A percentile compares a stretch with the other conserved stretches of the same genome.
phyloP scores from a whole-genome alignment of 2,113 vertebrate genomes.

The Seriola rivoliana region DNA sequence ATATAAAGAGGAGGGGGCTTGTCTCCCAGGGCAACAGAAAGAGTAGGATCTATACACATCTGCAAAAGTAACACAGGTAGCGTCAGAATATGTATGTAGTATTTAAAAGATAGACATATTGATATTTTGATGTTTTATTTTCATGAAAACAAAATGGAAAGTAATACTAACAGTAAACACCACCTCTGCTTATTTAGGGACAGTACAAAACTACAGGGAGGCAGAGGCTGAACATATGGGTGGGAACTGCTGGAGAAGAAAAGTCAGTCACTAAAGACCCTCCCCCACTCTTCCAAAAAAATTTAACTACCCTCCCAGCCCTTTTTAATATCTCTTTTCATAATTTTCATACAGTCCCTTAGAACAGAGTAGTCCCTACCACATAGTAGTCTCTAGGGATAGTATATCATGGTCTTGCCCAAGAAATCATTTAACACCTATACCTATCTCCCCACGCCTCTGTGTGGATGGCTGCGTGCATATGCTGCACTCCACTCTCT shows the following conservation, averaged over 20 bases:
- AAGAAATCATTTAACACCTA: conserved; percentile 21
- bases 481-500: conserved; percentile 67
- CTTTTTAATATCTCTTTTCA: not conserved
- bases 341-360: not conserved
- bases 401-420: not conserved
- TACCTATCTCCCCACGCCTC: conserved; percentile 41
- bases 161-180: no score
- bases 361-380: not conserved
- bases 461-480: conserved; percentile 65
- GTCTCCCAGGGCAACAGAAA: conserved; percentile 97
- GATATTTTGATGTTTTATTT: conserved; percentile 4
- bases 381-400: not conserved
- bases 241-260: not conserved
- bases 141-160: conserved; percentile 5
- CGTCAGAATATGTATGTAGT: not conserved
- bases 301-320: not conserved
- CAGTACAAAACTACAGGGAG: not conserved
- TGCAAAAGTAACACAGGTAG: conserved; percentile 79
- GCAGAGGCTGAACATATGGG: no score
- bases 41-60: conserved; percentile 99
- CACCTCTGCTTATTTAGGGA: not conserved
- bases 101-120: not conserved
- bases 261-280: not conserved
- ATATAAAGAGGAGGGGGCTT: conserved; percentile 98
- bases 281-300: not conserved